A percentile compares a stretch with the other conserved stretches of the same genome.
These are phyloP conservation scores for Vulpes ferrilata DNA, from an alignment of 2,113 vertebrate species.

Conservation along the genomic window DNA sequence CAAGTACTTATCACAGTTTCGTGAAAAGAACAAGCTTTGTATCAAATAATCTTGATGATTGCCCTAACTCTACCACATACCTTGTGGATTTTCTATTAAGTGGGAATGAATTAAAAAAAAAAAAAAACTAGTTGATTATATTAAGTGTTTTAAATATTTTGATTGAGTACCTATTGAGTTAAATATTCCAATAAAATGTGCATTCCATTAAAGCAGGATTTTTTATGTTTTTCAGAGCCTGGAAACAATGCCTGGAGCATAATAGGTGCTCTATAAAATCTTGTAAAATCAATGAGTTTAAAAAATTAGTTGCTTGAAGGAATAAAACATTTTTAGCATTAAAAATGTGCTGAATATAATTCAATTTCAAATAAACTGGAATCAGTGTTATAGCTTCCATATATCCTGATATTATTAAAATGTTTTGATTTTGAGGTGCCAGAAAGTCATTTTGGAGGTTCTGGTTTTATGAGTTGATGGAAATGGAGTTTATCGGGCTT, in stretches of 20 bases:
- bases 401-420: background rate
- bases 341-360: background rate
- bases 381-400: background rate
- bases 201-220: background rate
- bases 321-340: background rate
- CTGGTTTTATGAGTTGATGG: background rate
- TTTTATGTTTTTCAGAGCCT: background rate
- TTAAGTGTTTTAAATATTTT: slow-evolving; percentile 10
- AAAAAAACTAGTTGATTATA: background rate
- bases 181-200: background rate
- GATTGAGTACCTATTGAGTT: background rate
- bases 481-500: background rate
- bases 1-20: background rate
- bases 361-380: background rate
- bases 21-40: background rate
- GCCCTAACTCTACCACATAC: background rate
- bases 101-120: slow-evolving; percentile 50
- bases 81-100: background rate
- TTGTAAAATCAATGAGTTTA: background rate
- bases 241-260: background rate
- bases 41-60: background rate
- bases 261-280: background rate
- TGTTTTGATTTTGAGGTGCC: background rate
- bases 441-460: background rate
- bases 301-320: background rate